Base-by-base conservation (phyloP, 2,113 vertebrate species). In the Coreoperca whiteheadi region DNA sequence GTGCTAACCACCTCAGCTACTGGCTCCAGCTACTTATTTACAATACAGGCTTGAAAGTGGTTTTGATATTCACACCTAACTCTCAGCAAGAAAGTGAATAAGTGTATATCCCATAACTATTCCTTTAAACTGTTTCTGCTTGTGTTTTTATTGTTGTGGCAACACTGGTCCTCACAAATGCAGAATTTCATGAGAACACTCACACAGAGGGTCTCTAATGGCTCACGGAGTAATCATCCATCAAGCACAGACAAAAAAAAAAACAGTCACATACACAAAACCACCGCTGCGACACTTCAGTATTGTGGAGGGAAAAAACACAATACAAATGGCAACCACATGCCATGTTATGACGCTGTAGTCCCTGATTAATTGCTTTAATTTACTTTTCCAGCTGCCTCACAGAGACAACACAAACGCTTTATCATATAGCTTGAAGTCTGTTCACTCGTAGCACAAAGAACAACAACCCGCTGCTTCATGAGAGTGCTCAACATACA, bases 301-400 rank as follows among this genome's bases (percentile, higher is more conserved):
- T 53, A 39, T 21, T 71, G 64, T 81, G 25, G 25, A 67, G 76
- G 74, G 61, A 66, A 48, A 56, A 77, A 77, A 81, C 68, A 78
- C 57, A 78, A 82, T 61, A 74, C 30, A 77, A 82, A 81, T 46
- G 63, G 74, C 67, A 75, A 66, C 80, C 72, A 65, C 73, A 65
- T 70, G 78, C 65, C 82, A 60, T 61, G 76, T 84, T 83, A 83
- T 81, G 77, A 86, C 53, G 75, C 50, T 23, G n/a, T 71, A 15
- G 21, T 23, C 25, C 39, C 41, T 85, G 89, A 94, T 85, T 78
- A 88, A 91, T 86, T 82, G 76, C 84, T 90, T 92, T 89, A 43
- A 91, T 93, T 90, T 90, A 30, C 68, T 88, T 81, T 84, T 86
- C 57, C 81, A 81, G 79, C 65, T 87, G 79, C 71, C 74, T 51